Evolutionary conservation across 1,140 invertebrate species (phyloP), one percentile per base, ranked within the genome.

Genomic region (Pemphigus obesinymphae): DNA sequence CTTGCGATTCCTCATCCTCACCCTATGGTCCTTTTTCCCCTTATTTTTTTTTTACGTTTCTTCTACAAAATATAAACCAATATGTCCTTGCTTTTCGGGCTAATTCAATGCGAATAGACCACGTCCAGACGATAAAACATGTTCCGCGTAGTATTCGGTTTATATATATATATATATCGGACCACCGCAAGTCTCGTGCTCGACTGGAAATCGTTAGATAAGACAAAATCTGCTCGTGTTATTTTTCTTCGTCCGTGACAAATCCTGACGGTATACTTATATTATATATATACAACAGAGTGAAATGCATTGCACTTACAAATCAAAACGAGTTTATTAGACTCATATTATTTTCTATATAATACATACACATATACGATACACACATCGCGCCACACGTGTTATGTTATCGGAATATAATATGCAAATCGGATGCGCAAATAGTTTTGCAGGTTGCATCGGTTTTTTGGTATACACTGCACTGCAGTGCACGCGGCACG

Each of bases 101-200:
- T 78, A 78, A 78, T 78, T 78, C 34, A 40, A 78, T 58, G 75
- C 50, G 75, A 78, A 78, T 78, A 78, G 31, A 78, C 75, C 75
- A 78, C 75, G 75, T 78, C 50, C 75, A 23, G 53, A 78, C 75
- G 75, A 78, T 78, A 78, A 78, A 78, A 78, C 75, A 55, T 78
- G 75, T 55, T 37, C 34, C 75, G 29, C 4, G 43, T n/a, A n/a
- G n/a, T 53, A 17, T 78, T 78, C 50, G 40, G 50, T 76, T 76
- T 76, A 58, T 55, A 63, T 63, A 58, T 58, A 58, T 58, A 55
- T 55, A 26, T 55, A 26, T 55, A 48, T 10, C 26, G 45, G 17
- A 50, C n/a, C 8, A 8, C n/a, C 66, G 11, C 66, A 23, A 45
- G 37, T 45, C 29, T 17, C 13, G n/a, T 31, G n/a, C 34, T 15